phyloP scores from a whole-genome alignment of 2,113 vertebrate species.

The Penelope pileata region DNA sequence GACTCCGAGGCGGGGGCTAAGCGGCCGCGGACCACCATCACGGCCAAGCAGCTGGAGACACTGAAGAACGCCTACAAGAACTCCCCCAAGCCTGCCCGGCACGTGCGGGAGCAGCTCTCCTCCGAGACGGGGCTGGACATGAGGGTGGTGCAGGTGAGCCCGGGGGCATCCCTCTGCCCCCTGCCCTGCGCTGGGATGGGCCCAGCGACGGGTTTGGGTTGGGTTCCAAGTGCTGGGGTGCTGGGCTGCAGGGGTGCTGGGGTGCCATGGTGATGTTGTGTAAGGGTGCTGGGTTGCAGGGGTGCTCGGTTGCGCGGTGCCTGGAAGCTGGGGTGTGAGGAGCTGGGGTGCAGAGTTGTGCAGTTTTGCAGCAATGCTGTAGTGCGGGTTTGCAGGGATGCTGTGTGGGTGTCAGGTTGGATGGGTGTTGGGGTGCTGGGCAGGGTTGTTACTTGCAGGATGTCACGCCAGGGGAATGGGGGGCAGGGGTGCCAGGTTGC shows the following conservation, averaged over 20 bases:
- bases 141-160: conserved; percentile 96
- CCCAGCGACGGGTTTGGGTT: not conserved
- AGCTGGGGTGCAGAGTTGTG: no score
- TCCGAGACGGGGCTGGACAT: conserved; percentile 98
- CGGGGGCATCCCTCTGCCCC: not conserved
- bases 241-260: not conserved
- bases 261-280: accelerated
- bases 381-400: no score
- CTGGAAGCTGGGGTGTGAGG: not conserved
- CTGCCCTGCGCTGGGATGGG: not conserved
- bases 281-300: no score
- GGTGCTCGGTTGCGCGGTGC: not conserved
- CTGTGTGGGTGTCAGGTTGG: not conserved
- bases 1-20: conserved; percentile 96
- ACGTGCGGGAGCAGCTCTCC: conserved; percentile 96
- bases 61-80: conserved; percentile 98
- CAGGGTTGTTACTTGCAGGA: no score
- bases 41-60: conserved; percentile 97
- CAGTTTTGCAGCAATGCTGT: not conserved
- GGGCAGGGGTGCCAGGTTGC: not conserved
- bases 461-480: no score
- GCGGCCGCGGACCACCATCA: conserved; percentile 96
- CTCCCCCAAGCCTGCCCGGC: conserved; percentile 94
- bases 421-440: not conserved
- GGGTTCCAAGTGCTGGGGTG: accelerated